Base-by-base conservation (phyloP, 2,888 invertebrate genomes). In the Liodrosophila aerea region DNA sequence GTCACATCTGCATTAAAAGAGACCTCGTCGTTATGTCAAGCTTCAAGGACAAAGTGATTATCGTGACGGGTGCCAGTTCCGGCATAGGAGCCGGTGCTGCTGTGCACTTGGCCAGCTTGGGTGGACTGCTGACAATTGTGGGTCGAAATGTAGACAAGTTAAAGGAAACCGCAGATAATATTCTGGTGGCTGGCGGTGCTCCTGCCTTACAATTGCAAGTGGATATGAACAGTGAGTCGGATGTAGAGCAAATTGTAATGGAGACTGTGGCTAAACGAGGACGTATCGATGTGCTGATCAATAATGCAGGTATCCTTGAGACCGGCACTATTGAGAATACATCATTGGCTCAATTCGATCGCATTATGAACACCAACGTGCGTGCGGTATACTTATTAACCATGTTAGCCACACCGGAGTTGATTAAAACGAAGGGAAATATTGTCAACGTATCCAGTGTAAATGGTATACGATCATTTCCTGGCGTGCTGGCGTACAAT, bases 361-460 rank as follows among this genome's bases (percentile, higher is more conserved):
- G 94, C 76, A 90, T 96, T 18, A 96, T 98, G 93, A 95, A 95
- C 81, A 93, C 94, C 3, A 99, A 98, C 90, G 94, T 97, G 0
- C 93, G 96, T 68, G 92, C 94, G 0, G 91, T 95, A 4, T 95
- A 94, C 87, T 92, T 95, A 56, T 88, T 98, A 67, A 97, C 96
- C 0, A 95, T 94, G 92, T 87, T 97, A 64, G 95, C 96, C 39
- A 93, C 94, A 0, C 97, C 98, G 1, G 93, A 97, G 90, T 91
- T 98, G 5, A 91, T 95, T 2, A 91, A 93, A 90, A 92, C 93
- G 0, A 94, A 95, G 89, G 97, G 97, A 12, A 95, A 92, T 75
- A 94, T 98, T 76, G 97, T 99, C 0, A 98, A 98, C 88, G 95
- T 98, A 0, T 98, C 98, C 2, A 97, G 97, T 88, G 96, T 98